phyloP scores from a whole-genome alignment of 2,797 vertebrate species.

The Danio jaintianensis region DNA sequence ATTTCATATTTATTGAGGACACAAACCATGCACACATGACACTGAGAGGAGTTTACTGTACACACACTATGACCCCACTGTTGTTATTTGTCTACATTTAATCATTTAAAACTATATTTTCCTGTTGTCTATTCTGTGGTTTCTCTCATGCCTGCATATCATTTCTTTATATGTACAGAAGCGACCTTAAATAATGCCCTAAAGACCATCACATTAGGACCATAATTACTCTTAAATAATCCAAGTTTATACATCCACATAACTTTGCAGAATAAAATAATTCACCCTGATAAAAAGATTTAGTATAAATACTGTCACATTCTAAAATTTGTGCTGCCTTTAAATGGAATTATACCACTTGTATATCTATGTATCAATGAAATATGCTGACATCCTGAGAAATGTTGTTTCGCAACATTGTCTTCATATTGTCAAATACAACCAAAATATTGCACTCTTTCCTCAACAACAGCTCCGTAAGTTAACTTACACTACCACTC shows the following conservation, averaged over 20 bases:
- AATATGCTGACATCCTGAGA: conserved; percentile 53
- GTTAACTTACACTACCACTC: background rate
- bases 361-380: background rate
- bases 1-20: conserved; percentile 60
- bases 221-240: conserved; percentile 13
- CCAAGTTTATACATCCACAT: conserved; percentile 3
- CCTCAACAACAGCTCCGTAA: background rate
- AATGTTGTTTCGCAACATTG: conserved; percentile 25
- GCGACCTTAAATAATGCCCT: conserved; percentile 50
- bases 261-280: background rate
- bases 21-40: conserved; percentile 57
- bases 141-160: conserved; percentile 18
- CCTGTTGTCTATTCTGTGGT: background rate
- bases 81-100: conserved; percentile 17
- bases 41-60: conserved; percentile 41
- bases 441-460: conserved; percentile 47
- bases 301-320: conserved; percentile 44
- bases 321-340: conserved; percentile 56
- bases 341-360: conserved; percentile 6
- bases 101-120: conserved; percentile 28
- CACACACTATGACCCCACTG: conserved; percentile 17
- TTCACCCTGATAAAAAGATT: conserved; percentile 30
- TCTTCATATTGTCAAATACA: conserved; percentile 27
- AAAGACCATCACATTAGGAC: conserved; percentile 29
- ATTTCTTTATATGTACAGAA: conserved; percentile 49